Evolutionary conservation across 2,888 invertebrate genomes (phyloP).

Genomic region (Timandra comae): DNA sequence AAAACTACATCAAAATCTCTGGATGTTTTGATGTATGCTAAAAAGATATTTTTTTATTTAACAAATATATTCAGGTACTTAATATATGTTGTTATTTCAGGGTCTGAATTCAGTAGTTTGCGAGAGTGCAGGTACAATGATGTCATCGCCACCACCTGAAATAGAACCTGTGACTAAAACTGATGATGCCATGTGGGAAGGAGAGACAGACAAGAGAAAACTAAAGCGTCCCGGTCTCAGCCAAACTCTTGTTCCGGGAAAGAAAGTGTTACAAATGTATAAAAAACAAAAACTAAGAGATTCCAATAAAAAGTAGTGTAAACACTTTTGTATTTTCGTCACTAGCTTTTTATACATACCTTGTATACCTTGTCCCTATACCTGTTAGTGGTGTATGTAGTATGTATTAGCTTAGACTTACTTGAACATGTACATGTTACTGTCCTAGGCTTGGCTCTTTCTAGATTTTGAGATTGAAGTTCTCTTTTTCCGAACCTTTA

Average conservation of each 20-base stretch:
- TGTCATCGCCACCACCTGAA: conserved; percentile 38
- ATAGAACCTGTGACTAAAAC: conserved; percentile 38
- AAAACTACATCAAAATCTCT: too few species aligned
- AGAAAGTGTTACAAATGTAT: conserved; percentile 89
- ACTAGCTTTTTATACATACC: too few species aligned
- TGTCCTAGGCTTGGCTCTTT: too few species aligned
- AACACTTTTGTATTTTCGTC: too few species aligned
- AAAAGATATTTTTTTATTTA: not conserved
- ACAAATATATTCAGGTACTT: not conserved
- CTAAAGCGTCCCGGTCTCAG: conserved; percentile 88
- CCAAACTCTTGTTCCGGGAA: conserved; percentile 86
- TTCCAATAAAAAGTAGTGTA: conserved; percentile 38
- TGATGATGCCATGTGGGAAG: conserved; percentile 69
- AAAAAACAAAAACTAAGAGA: conserved; percentile 78
- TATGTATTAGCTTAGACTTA: too few species aligned
- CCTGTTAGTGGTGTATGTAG: too few species aligned
- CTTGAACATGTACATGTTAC: too few species aligned
- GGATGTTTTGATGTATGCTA: conserved; percentile 1
- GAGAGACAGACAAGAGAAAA: conserved; percentile 72
- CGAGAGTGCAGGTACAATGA: conserved; percentile 58
- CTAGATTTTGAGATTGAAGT: too few species aligned
- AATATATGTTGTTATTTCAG: conserved; percentile 35
- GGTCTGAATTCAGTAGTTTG: conserved; percentile 61
- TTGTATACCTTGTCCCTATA: too few species aligned
- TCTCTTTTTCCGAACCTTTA: too few species aligned